Percentiles rank a stretch among this genome's conserved stretches.
Conservation (phyloP, 1,140 invertebrate species). For the Formica exsecta region DNA sequence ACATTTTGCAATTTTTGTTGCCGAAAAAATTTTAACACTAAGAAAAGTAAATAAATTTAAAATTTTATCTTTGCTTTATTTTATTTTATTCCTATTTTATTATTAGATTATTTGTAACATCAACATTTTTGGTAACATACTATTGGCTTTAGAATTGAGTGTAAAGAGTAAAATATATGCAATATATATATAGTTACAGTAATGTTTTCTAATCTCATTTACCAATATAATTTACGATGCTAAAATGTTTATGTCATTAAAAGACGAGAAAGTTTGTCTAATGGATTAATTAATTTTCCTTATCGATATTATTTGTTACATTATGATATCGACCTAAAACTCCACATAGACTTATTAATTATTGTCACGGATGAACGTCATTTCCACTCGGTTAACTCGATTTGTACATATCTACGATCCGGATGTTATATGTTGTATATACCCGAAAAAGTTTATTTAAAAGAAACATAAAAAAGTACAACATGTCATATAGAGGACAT, state of each 20-base stretch:
- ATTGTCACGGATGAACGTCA: neutral
- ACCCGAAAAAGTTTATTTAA: neutral
- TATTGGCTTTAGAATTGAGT: neutral
- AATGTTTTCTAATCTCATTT: conserved; percentile 1
- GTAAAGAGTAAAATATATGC: neutral
- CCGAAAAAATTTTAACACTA: neutral
- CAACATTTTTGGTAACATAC: neutral
- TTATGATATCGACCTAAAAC: neutral
- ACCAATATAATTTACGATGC: neutral
- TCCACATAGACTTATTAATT: conserved; percentile 6
- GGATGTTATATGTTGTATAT: neutral
- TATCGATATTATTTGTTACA: neutral
- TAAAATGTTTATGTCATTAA: neutral
- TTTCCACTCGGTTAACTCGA: neutral
- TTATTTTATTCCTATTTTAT: conserved; percentile 13
- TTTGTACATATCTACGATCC: neutral
- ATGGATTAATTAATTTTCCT: conserved; percentile 35
- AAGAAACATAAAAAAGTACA: neutral
- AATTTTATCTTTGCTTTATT: neutral
- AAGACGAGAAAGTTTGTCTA: conserved; percentile 6
- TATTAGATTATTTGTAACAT: neutral
- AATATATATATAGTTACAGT: neutral
- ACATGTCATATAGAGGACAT: neutral
- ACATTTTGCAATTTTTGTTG: neutral
- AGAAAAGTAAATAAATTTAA: neutral